phyloP scores from a whole-genome alignment of 2,113 vertebrate genomes.

The Thymallus thymallus region DNA sequence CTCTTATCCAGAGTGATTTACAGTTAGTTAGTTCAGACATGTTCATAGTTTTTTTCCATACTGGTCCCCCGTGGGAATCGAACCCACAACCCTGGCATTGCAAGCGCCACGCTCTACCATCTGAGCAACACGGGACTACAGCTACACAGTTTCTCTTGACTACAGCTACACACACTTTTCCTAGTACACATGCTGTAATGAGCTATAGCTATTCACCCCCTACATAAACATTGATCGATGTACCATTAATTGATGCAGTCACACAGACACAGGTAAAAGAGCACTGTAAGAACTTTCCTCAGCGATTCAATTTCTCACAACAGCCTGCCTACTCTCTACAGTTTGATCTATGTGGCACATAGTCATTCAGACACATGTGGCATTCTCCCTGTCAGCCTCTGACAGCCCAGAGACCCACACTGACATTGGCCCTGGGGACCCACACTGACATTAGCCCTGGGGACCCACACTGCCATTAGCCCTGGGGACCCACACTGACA shows the following conservation, averaged over 20 bases:
- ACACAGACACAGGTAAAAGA: background rate
- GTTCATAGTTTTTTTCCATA: no score
- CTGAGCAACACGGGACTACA: no score
- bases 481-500: no score
- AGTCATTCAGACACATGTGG: conserved; percentile 45
- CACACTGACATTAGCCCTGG: no score
- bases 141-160: background rate
- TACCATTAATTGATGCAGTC: background rate
- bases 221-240: background rate
- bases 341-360: conserved; percentile 22
- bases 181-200: background rate
- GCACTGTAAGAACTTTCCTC: conserved; percentile 9
- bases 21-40: no score
- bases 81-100: no score
- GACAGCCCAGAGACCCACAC: conserved; percentile 31
- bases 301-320: no score
- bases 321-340: background rate
- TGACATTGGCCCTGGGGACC: no score
- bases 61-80: no score
- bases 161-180: background rate
- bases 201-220: background rate
- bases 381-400: conserved; percentile 41
- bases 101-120: no score
- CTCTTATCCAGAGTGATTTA: no score
- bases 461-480: no score